These are phyloP conservation scores for Tethea ocularis DNA, from an alignment of 2,888 invertebrate genomes.

Conservation along the genomic window DNA sequence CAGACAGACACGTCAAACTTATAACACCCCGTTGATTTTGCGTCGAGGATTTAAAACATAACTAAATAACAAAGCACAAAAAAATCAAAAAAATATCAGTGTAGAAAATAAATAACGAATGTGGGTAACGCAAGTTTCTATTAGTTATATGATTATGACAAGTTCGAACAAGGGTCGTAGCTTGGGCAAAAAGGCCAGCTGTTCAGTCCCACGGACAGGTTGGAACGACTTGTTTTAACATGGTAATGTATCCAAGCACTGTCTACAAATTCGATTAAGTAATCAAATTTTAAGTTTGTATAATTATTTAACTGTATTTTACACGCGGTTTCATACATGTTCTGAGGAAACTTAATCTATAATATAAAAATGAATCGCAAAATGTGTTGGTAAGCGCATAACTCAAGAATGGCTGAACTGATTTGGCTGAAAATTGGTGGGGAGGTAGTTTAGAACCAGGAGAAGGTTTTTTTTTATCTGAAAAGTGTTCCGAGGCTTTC, in stretches of 20 bases:
- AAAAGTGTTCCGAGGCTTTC: too few relatives aligned
- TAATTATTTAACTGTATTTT: not conserved
- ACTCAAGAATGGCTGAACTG: too few relatives aligned
- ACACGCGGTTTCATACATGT: not conserved
- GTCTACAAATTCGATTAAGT: not conserved
- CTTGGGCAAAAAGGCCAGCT: constrained; percentile 16
- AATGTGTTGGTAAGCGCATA: too few relatives aligned
- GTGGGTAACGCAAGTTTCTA: not conserved
- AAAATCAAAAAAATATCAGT: too few relatives aligned
- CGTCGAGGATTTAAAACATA: too few relatives aligned
- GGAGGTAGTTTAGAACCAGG: too few relatives aligned
- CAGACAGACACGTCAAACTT: too few relatives aligned
- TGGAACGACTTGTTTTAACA: not conserved
- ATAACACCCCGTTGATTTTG: too few relatives aligned
- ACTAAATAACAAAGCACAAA: too few relatives aligned
- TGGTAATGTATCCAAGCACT: not conserved
- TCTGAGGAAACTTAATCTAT: not conserved
- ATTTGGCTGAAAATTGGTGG: too few relatives aligned
- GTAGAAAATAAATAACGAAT: not conserved
- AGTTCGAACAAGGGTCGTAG: constrained; percentile 11
- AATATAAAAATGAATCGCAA: too few relatives aligned
- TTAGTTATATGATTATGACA: not conserved
- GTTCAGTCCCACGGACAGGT: not conserved
- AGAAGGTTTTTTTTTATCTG: too few relatives aligned
- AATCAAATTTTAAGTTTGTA: not conserved